Percentiles rank a stretch among this genome's conserved stretches.
phyloP scores from a whole-genome alignment of 2,797 vertebrate species.

The Schizopygopsis malacanthus region DNA sequence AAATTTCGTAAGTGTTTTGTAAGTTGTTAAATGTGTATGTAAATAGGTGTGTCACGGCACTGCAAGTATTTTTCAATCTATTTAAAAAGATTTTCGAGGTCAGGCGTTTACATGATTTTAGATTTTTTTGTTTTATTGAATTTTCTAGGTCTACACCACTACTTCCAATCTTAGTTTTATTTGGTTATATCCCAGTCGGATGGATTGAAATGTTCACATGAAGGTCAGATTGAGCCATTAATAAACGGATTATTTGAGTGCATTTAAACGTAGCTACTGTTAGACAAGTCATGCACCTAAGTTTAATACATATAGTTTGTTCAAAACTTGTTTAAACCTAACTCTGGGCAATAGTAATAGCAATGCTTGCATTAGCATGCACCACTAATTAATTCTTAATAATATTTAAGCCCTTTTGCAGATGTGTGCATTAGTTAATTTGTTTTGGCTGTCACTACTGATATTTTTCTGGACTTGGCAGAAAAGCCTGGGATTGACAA shows the following conservation, averaged over 20 bases:
- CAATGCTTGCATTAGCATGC: neutral
- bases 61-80: neutral
- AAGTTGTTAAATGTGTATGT: neutral
- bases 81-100: neutral
- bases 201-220: neutral
- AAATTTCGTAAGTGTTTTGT: neutral
- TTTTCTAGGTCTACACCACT: neutral
- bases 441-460: constrained; percentile 4
- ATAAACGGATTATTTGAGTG: neutral
- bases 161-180: neutral
- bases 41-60: neutral
- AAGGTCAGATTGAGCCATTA: neutral
- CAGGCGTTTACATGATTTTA: neutral
- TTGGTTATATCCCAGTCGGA: neutral
- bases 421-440: constrained; percentile 14
- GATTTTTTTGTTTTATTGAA: neutral
- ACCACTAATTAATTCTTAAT: constrained; percentile 12
- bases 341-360: neutral
- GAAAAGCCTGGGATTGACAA: constrained; percentile 13
- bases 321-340: neutral
- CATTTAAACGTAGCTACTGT: neutral
- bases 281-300: neutral
- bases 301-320: neutral
- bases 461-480: constrained; percentile 25
- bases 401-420: constrained; percentile 7